These are phyloP conservation scores for Chrysoperla carnea DNA, from an alignment of 1,140 invertebrate genomes.

Conservation along the genomic window DNA sequence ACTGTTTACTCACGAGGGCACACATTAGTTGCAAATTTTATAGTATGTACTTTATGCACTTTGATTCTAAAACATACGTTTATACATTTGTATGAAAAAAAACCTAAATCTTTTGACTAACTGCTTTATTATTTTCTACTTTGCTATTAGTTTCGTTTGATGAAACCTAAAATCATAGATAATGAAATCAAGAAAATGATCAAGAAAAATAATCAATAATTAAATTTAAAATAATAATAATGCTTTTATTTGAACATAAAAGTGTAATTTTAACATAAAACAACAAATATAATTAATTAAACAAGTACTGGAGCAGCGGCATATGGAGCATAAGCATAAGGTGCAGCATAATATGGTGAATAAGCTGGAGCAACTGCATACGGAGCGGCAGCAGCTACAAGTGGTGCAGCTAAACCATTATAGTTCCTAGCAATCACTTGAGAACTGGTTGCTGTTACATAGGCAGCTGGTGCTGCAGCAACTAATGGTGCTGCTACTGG, in stretches of 20 bases:
- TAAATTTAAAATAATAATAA: too few relatives aligned
- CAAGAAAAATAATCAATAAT: too few relatives aligned
- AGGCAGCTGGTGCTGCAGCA: constrained; percentile 20
- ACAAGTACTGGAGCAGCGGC: constrained; percentile 19
- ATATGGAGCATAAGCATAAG: constrained; percentile 5
- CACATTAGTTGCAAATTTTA: too few relatives aligned
- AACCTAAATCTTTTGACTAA: too few relatives aligned
- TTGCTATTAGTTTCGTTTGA: too few relatives aligned
- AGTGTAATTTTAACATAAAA: background rate
- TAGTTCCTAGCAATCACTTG: constrained; percentile 36
- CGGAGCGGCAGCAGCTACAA: constrained; percentile 4
- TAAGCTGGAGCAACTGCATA: constrained; percentile 17
- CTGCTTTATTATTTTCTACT: too few relatives aligned
- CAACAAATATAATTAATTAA: background rate
- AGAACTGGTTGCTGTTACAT: constrained; percentile 34
- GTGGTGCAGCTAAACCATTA: constrained; percentile 19
- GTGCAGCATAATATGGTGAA: constrained; percentile 7
- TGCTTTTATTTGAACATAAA: background rate
- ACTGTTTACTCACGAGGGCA: too few relatives aligned
- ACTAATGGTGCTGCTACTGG: constrained; percentile 19
- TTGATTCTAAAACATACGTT: too few relatives aligned
- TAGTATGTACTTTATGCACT: too few relatives aligned
- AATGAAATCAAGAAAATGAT: too few relatives aligned
- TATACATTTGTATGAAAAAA: too few relatives aligned
- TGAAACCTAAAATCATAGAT: too few relatives aligned